These are phyloP conservation scores for Dexiosoma caninum DNA, from an alignment of 2,888 invertebrate species.

Conservation along the genomic window DNA sequence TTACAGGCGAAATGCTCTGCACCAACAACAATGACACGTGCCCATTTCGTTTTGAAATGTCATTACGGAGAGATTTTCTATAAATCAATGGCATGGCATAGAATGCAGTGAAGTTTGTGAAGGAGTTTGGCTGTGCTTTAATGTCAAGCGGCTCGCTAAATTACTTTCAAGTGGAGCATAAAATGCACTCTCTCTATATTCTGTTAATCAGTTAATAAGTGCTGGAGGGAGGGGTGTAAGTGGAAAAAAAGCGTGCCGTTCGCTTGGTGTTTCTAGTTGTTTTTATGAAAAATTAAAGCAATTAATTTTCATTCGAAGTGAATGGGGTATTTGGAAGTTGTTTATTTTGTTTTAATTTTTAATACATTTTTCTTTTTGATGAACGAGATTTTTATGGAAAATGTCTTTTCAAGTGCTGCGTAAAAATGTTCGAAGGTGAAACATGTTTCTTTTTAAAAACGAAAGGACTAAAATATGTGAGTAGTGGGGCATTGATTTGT, in stretches of 20 bases:
- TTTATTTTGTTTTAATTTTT: slow-evolving; percentile 34
- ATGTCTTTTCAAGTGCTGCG: slow-evolving; percentile 50
- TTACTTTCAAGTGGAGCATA: slow-evolving; percentile 58
- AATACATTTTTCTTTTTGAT: slow-evolving; percentile 11
- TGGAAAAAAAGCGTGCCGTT: not conserved
- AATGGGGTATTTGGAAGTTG: slow-evolving; percentile 23
- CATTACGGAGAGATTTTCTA: slow-evolving; percentile 43
- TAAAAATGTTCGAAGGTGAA: slow-evolving; percentile 4
- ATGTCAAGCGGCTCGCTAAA: slow-evolving; percentile 46
- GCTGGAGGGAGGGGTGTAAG: not conserved
- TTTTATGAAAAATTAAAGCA: slow-evolving; percentile 51
- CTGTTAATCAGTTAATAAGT: slow-evolving; percentile 4
- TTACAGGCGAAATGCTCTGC: slow-evolving; percentile 5
- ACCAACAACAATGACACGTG: slow-evolving; percentile 49
- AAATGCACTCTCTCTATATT: slow-evolving; percentile 59
- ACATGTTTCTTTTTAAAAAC: slow-evolving; percentile 9
- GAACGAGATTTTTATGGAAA: not conserved
- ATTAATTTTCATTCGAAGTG: slow-evolving; percentile 33
- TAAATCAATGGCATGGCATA: slow-evolving; percentile 47
- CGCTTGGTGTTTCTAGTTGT: not conserved
- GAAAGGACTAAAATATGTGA: not conserved
- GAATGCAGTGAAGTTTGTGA: not conserved
- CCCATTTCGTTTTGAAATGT: slow-evolving; percentile 31
- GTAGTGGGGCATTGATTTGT: not conserved
- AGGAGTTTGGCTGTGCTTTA: slow-evolving; percentile 25